Conservation (phyloP, 2,888 invertebrate species). For the Stictocephala bisonia region DNA sequence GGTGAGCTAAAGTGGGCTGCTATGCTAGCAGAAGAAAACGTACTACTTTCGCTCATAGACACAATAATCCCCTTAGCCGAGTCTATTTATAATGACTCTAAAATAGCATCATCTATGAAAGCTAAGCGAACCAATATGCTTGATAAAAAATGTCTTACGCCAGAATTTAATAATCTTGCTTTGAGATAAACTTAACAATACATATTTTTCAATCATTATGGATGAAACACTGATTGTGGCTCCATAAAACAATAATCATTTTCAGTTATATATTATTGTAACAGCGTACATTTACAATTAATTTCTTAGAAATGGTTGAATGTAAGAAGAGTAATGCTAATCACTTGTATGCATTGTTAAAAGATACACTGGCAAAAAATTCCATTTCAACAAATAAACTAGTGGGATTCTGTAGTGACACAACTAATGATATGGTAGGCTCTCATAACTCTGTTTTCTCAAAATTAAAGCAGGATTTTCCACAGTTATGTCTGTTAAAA, state of each 20-base stretch:
- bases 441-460: neutral
- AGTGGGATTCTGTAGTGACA: neutral
- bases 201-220: no score
- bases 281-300: no score
- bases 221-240: no score
- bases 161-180: no score
- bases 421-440: neutral
- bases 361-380: neutral
- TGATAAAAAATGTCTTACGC: no score
- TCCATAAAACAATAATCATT: no score
- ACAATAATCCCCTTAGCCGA: neutral
- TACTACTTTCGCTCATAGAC: neutral
- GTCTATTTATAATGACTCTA: neutral
- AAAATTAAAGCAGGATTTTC: neutral
- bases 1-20: conserved; percentile 1
- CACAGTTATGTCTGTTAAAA: neutral
- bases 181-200: no score
- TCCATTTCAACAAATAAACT: neutral
- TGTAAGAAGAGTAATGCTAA: neutral
- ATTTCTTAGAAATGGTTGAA: neutral
- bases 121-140: no score
- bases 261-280: no score
- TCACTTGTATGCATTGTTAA: neutral
- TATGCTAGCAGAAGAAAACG: neutral
- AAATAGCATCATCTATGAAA: no score